A percentile compares a stretch with the other conserved stretches of the same genome.
These are phyloP conservation scores for Drosophila parabipectinata DNA, from an alignment of 1,140 invertebrate genomes.

Conservation along the genomic window DNA sequence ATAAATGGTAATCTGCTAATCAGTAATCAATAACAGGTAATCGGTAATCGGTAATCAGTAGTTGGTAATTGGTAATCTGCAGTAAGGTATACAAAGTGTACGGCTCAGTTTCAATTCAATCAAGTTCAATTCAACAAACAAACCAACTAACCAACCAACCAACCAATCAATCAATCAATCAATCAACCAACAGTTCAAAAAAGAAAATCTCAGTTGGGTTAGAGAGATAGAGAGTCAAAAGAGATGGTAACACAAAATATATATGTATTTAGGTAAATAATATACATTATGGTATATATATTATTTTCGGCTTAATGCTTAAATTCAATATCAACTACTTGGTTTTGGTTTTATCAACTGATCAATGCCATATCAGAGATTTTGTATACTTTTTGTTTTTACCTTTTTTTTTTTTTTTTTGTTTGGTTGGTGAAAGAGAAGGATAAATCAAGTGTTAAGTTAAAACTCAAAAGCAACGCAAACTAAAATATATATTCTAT, in stretches of 20 bases:
- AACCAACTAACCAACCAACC: constrained; percentile 45
- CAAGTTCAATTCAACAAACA: constrained; percentile 21
- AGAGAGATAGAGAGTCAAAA: constrained; percentile 16
- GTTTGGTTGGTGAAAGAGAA: constrained; percentile 50
- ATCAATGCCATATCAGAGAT: constrained; percentile 53
- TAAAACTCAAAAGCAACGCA: constrained; percentile 56
- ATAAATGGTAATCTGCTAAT: constrained; percentile 10
- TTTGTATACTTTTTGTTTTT: constrained; percentile 45
- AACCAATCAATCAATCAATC: constrained; percentile 46
- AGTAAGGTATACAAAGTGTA: constrained; percentile 42
- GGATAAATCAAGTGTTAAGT: constrained; percentile 56
- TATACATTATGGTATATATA: constrained; percentile 54
- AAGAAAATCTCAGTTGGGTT: constrained; percentile 46
- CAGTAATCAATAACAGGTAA: constrained; percentile 15
- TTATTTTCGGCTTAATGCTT: constrained; percentile 36
- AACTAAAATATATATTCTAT: constrained; percentile 40
- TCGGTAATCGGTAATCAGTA: constrained; percentile 6
- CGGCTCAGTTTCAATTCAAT: constrained; percentile 28
- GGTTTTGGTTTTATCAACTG: constrained; percentile 44
- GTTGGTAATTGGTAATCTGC: constrained; percentile 25
- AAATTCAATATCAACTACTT: constrained; percentile 64
- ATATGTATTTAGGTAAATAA: constrained; percentile 42
- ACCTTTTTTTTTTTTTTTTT: constrained; percentile 27
- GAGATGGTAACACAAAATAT: constrained; percentile 39
- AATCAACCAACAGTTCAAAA: constrained; percentile 59